phyloP scores from a whole-genome alignment of 2,797 vertebrate genomes.

The Aeoliscus strigatus region DNA sequence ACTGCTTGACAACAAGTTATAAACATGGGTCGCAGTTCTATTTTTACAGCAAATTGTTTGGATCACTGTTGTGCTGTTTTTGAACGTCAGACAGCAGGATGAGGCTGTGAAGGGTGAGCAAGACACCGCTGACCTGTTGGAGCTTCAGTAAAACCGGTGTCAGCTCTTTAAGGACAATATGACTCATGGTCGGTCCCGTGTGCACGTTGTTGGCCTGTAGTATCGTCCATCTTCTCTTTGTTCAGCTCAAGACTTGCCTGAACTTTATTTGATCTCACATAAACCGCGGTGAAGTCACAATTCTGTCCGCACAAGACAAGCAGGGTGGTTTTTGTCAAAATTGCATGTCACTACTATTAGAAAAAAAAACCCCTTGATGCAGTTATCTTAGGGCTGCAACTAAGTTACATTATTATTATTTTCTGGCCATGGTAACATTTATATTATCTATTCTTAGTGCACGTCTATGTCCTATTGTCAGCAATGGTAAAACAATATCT shows the following conservation, averaged over 20 bases:
- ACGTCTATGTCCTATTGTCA: too few relatives aligned
- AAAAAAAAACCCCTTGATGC: too few relatives aligned
- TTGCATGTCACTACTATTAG: not conserved
- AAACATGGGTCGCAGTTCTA: conserved; percentile 44
- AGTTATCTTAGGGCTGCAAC: too few relatives aligned
- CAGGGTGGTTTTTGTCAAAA: conserved; percentile 1
- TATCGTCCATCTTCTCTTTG: conserved; percentile 3
- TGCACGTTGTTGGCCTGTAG: conserved; percentile 3
- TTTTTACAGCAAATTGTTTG: conserved; percentile 54
- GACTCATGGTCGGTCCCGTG: conserved; percentile 23
- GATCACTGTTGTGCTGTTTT: conserved; percentile 24
- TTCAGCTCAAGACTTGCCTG: conserved; percentile 33
- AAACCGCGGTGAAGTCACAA: conserved; percentile 16
- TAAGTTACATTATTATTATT: too few relatives aligned
- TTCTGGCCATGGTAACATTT: too few relatives aligned
- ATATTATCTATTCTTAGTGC: too few relatives aligned
- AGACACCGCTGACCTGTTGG: conserved; percentile 14
- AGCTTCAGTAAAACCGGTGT: conserved; percentile 3
- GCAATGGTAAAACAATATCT: too few relatives aligned
- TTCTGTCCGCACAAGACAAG: conserved; percentile 1
- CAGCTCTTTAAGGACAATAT: conserved; percentile 19
- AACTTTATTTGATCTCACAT: conserved; percentile 43
- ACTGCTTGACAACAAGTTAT: conserved; percentile 56
- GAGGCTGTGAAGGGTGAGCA: conserved; percentile 9
- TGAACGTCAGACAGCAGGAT: conserved; percentile 48